Evolutionary conservation across 2,797 vertebrate species (phyloP), one percentile per base, ranked within the genome.

Genomic region (Lophotriccus pileatus): DNA sequence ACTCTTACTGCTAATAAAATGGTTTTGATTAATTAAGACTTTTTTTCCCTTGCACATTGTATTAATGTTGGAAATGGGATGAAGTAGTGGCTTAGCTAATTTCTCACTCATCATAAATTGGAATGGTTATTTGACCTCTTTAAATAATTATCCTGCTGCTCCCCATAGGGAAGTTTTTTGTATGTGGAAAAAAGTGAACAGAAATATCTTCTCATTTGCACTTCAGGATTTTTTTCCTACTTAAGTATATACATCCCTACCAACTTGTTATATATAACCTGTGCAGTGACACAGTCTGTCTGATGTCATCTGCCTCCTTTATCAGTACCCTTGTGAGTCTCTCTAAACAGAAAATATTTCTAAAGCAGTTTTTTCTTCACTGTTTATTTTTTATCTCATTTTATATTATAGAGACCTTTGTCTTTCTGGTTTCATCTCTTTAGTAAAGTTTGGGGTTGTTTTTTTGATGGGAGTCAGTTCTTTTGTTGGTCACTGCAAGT

Each of bases 361-460:
- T 72, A 59, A 86, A 94, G 22, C 79, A 32, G 24, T 43, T 91
- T 41, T 77, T 94, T 73, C 72, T 66, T 83, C 73, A 32, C 36
- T 67, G 5, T 70, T 96, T 94, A 62, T 72, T 64, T 91, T 67
- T 86, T 60, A 34, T 23, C 62, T 43, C 30, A 12, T 72, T 95
- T 76, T 88, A 50, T 67, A 27, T 93, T 72, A 9, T 5, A 34
- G 46, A 76, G 28, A 64, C 36, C 37, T 77, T 67, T 52, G 10
- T 87, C 73, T 60, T 46, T 77, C 36, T 80, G 63, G 20, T 94
- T 96, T 94, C 37, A 32, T 78, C 37, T 93, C 70, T 9, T 64
- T 73, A 43, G 46, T 80, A 43, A 89, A 87, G 36, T 72, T 93
- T 34, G 34, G 43, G 46, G 22, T 87, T 47, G 9, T 9, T 55